A percentile compares a stretch with the other conserved stretches of the same genome.
phyloP scores from a whole-genome alignment of 2,888 invertebrate species.

The Leucophenga montana region DNA sequence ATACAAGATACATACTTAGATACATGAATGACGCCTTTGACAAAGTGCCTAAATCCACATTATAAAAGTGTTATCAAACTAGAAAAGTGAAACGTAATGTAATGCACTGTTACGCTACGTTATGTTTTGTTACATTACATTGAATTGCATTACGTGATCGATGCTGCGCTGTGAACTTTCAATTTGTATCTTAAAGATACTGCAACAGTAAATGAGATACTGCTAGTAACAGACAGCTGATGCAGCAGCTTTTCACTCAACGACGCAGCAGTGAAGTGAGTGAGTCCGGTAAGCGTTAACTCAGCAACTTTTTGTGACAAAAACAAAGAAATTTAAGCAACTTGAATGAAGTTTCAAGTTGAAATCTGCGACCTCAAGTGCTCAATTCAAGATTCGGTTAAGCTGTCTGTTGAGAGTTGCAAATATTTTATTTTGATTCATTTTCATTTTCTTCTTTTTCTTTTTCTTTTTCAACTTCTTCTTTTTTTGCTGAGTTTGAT shows the following conservation, averaged over 20 bases:
- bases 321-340: conserved; percentile 41
- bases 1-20: too few species aligned
- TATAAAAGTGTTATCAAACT: conserved; percentile 7
- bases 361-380: neutral
- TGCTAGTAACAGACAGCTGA: neutral
- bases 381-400: neutral
- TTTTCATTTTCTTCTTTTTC: too few species aligned
- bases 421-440: too few species aligned
- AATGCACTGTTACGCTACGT: neutral
- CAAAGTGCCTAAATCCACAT: conserved; percentile 9
- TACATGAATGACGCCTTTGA: neutral
- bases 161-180: conserved; percentile 28
- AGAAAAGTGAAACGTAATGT: conserved; percentile 23
- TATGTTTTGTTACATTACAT: too few species aligned
- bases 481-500: too few species aligned
- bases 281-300: too few species aligned
- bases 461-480: too few species aligned
- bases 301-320: conserved; percentile 25
- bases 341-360: conserved; percentile 31
- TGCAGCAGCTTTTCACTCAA: neutral
- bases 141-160: neutral
- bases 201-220: neutral
- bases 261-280: neutral
- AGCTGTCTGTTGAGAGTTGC: neutral
- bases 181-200: neutral